Base-by-base conservation (phyloP, 2,888 invertebrate species). In the Neria commutata region DNA sequence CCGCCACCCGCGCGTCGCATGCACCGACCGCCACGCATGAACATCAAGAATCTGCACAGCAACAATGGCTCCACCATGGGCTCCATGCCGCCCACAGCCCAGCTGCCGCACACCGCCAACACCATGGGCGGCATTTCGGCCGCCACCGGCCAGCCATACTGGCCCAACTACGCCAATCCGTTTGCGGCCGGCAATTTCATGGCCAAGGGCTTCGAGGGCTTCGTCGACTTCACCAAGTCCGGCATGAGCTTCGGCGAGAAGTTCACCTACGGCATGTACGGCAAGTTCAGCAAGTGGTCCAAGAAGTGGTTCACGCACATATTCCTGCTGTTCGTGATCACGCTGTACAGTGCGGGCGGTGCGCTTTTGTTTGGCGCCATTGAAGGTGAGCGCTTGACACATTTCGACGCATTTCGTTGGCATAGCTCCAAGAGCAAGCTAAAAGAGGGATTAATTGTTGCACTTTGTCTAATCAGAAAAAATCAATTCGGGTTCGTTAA, bases 281-380 rank as follows among this genome's bases (percentile, higher is more conserved):
- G 89, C 65, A 92, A 90, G 83, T 84, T 93, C 63, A 88, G 90
- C 73, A 83, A 87, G 56, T 87, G 89, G 83, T 94, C 93, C 1
- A 88, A 87, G 72, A 87, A 87, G 74, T 94, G 94, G 94, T 94
- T 95, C 77, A 94, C 94, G 37, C 94, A 95, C 81, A 87, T 93
- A 62, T 94, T 94, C 79, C 85, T 95, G 72, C 86, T 91, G 70
- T 77, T 91, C 68, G 88, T 94, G 68, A 86, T 95, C 61, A 83
- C 89, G 55, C 79, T 89, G 54, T 96, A 94, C 80, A 93, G 91
- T 71, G 83, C 91, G 60, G 87, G 91, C 26, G 96, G 96, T 25
- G 95, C 94, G 1, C 82, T 88, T 48, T 82, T 94, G 29, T 95
- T 96, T 79, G 85, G 88, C 71, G 85, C 88, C 54, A 83, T 95